Percentiles rank a stretch among this genome's conserved stretches.
Conservation (phyloP, 2,113 vertebrate species). For the Sturnira hondurensis region DNA sequence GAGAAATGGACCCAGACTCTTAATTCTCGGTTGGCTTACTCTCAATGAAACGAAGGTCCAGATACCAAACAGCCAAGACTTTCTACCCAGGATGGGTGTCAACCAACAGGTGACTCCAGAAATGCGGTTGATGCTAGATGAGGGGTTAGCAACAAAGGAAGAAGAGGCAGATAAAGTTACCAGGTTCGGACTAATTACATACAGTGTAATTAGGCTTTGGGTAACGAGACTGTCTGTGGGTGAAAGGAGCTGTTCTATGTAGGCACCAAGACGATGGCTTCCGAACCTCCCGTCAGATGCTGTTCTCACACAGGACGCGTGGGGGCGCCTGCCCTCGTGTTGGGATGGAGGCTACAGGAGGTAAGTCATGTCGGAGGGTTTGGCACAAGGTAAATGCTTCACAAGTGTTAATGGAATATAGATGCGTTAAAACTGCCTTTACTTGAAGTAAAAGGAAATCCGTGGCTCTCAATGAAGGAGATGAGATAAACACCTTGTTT, state of each 20-base stretch:
- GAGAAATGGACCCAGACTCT: conserved; percentile 49
- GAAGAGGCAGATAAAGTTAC: conserved; percentile 18
- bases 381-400: conserved; percentile 23
- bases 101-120: conserved; percentile 45
- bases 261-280: conserved; percentile 33
- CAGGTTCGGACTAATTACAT: conserved; percentile 42
- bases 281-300: neutral
- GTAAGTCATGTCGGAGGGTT: conserved; percentile 5
- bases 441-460: conserved; percentile 25
- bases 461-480: neutral
- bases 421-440: conserved; percentile 17
- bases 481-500: conserved; percentile 24
- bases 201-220: conserved; percentile 48
- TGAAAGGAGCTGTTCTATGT: conserved; percentile 11
- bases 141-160: conserved; percentile 45
- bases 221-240: conserved; percentile 9
- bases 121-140: neutral
- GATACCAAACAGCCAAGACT: neutral
- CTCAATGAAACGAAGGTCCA: conserved; percentile 35
- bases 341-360: conserved; percentile 33
- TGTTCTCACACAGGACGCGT: neutral
- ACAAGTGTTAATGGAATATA: conserved; percentile 33
- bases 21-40: conserved; percentile 41
- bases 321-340: neutral
- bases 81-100: neutral